A percentile compares a stretch with the other conserved stretches of the same genome.
These are phyloP conservation scores for Pseudoips prasinana DNA, from an alignment of 2,888 invertebrate genomes.

Conservation along the genomic window DNA sequence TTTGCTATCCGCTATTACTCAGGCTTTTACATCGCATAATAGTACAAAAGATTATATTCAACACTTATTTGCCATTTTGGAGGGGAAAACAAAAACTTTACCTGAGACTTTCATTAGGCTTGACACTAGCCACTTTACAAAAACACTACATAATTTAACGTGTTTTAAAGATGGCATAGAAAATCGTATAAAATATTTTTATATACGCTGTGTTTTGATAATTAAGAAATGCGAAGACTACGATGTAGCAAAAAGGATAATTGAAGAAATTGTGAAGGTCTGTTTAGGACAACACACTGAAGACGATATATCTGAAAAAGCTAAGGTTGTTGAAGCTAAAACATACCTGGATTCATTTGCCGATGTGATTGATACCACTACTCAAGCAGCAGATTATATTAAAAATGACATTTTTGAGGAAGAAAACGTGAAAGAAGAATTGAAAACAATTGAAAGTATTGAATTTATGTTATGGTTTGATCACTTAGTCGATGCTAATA, in stretches of 20 bases:
- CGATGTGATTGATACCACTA: neutral
- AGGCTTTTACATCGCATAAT: constrained; percentile 1
- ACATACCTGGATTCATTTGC: neutral
- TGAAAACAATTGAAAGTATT: constrained; percentile 1
- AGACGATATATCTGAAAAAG: neutral
- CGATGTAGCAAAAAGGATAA: constrained; percentile 2
- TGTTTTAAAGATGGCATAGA: neutral
- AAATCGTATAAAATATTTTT: neutral
- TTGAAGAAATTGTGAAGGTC: constrained; percentile 4
- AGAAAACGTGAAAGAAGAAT: neutral
- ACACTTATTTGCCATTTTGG: constrained; percentile 2
- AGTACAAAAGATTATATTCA: neutral
- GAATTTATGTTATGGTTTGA: constrained; percentile 1
- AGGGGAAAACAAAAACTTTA: neutral
- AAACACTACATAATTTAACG: constrained; percentile 1
- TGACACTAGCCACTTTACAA: too few species aligned
- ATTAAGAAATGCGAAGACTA: constrained; percentile 1
- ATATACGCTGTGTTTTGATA: constrained; percentile 2
- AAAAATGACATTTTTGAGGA: neutral
- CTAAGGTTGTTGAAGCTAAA: neutral
- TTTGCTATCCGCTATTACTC: neutral
- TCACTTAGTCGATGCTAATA: neutral
- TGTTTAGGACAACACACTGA: constrained; percentile 2
- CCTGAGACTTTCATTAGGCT: neutral
- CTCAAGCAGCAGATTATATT: neutral